Evolutionary conservation across 2,888 invertebrate species (phyloP), one percentile per base, ranked within the genome.

Genomic region (Eudasyphora cyanicolor): DNA sequence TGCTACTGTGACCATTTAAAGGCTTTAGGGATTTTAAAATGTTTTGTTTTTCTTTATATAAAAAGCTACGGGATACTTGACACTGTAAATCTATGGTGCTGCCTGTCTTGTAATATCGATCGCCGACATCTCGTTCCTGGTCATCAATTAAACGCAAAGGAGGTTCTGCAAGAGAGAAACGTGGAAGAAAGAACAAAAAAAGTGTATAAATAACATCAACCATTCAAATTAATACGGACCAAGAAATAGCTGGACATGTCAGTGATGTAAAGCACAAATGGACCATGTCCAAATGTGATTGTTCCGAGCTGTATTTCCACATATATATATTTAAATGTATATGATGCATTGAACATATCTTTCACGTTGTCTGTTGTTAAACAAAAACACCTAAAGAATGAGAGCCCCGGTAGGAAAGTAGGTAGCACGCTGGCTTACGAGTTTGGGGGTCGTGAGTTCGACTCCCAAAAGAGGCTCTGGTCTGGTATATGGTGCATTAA

Each of bases 71-170:
- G 17, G 92, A 92, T 54, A 93, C 93, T 87, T 93, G 91, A 86
- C 95, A 95, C 38, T 94, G 94, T 84, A 96, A 92, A 91, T 95
- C 95, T 87, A 96, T 95, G 77, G 94, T 94, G 90, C 95, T 95
- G 86, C 96, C 96, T 35, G 95, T 94, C 92, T 96, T 95, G 91
- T 95, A 95, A 91, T 95, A 95, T 87, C 95, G 94, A 91, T 95
- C 95, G 87, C 94, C 94, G 74, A 95, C 93, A 90, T 95, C 94
- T 88, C 95, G 94, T 75, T 94, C 94, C 87, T 94, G 94, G 87
- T 95, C 95, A 87, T 95, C 95, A 74, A 95, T 94, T 89, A 96
- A 95, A 86, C 94, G 94, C 85, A 96, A 93, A 82, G 95, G 94
- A 69, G 95, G 95, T 83, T 95, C 96, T 96, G 92, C n/a, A 87